Base-by-base conservation (phyloP, 2,113 vertebrate species). In the Mustelus asterias region DNA sequence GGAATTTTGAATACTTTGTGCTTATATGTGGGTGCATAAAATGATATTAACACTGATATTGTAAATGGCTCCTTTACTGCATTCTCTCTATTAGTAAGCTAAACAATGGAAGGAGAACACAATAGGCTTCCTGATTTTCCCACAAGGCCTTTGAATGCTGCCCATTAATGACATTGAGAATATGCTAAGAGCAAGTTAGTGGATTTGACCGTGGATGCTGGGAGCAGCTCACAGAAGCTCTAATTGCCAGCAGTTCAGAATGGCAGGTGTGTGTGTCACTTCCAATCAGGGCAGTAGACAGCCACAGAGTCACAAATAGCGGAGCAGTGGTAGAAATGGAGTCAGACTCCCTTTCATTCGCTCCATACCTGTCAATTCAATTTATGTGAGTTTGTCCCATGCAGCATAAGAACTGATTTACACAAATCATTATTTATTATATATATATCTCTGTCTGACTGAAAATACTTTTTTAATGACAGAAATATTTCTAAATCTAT, bases 321-420 rank as follows among this genome's bases (percentile, higher is more conserved):
- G 89, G 94, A 94, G 96, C 94, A 93, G 96, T 37, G n/a, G 69
- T 70, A 72, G 96, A 95, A 80, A 72, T 44, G 88, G n/a, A 54
- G 80, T 76, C 65, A 95, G 94, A 58, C 97, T 96, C 96, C 97
- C 97, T 97, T 96, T 97, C 97, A 97, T 97, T 96, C 97, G 96
- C 96, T 97, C 98, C 98, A 98, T 98, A 98, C 98, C 98, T 98
- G 98, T 99, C 98, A 97, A 97, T 97, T 97, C 96, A 98, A 99
- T 99, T 67, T 98, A 99, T 98, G 98, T 97, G 98, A 97, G 98
- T 98, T 97, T 98, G 97, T 96, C 97, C 98, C 98, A 97, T 96
- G 95, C 0, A 33, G 97, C 96, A 97, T 97, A 97, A 97, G 98
- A 98, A 97, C 97, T 97, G 98, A 98, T 98, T 72, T 98, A 97